Evolutionary conservation across 2,888 invertebrate species (phyloP).

Genomic region (Dromius quadrimaculatus): DNA sequence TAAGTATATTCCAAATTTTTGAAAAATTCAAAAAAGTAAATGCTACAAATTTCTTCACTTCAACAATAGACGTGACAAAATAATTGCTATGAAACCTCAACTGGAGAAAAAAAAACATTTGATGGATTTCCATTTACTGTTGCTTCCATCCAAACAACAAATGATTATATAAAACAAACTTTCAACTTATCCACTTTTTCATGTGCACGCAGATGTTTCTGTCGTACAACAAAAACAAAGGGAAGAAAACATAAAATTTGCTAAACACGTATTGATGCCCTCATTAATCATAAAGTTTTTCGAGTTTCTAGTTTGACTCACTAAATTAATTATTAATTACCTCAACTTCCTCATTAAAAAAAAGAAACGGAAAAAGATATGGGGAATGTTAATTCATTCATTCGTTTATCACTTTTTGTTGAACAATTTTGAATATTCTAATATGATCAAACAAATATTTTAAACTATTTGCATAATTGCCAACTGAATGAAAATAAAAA

Average conservation of each 20-base stretch:
- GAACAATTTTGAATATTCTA: too few relatives aligned
- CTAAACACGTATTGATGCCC: slow-evolving; percentile 47
- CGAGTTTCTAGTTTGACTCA: slow-evolving; percentile 1
- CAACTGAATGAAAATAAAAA: not conserved
- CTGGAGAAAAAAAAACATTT: too few relatives aligned
- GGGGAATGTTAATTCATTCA: too few relatives aligned
- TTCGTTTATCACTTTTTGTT: too few relatives aligned
- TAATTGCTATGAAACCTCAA: too few relatives aligned
- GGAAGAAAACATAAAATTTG: slow-evolving; percentile 11
- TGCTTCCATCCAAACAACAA: slow-evolving; percentile 59
- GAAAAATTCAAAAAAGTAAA: too few relatives aligned
- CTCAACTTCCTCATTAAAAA: not conserved
- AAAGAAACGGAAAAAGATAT: too few relatives aligned
- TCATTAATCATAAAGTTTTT: slow-evolving; percentile 51
- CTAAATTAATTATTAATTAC: slow-evolving; percentile 2
- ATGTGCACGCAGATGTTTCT: slow-evolving; percentile 21
- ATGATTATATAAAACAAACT: slow-evolving; percentile 58
- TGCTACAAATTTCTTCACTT: too few relatives aligned
- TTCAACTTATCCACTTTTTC: slow-evolving; percentile 52
- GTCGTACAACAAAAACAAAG: slow-evolving; percentile 31
- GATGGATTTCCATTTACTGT: too few relatives aligned
- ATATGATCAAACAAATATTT: not conserved
- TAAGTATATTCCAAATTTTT: too few relatives aligned
- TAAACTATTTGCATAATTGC: not conserved
- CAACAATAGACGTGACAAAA: too few relatives aligned